Evolutionary conservation across 1,140 invertebrate species (phyloP), one percentile per base, ranked within the genome.

Genomic region (Zaprionus davidi): DNA sequence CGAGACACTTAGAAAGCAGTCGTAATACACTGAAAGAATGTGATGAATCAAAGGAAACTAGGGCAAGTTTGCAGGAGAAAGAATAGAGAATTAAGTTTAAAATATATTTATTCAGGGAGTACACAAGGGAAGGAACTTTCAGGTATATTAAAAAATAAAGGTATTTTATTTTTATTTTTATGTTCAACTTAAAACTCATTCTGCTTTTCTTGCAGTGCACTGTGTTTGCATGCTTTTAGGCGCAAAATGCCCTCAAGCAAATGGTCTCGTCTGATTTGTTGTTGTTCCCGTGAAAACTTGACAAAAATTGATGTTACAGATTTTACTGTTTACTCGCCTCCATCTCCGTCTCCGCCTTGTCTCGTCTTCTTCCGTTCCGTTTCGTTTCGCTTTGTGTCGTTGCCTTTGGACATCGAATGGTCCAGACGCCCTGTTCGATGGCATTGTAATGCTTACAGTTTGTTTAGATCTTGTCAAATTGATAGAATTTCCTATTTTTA

Each of bases 261-360:
- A 76, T 63, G 56, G 34, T 69, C 59, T 73, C 64, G 55, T 62
- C 53, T 63, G 72, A 75, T 75, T 76, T 76, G 62, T 76, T 72
- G 46, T 62, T 73, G 69, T 72, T 13, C 62, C 62, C 69, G 63
- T 58, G 64, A 68, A 68, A 68, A 77, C 64, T 77, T 77, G 75
- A 77, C 75, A 68, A 73, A 73, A 77, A 68, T 73, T 73, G 70
- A 73, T 73, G 75, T 74, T 66, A 67, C 64, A 77, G 75, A 73
- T 73, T 77, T 63, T 77, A 46, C 41, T 46, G 75, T 77, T 77
- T 72, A 62, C 63, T 67, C 73, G 57, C 44, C 63, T 59, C 15
- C 41, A 15, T 56, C 51, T 56, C 20, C 28, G 2, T 53, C 17
- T 9, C 31, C n/a, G n/a, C 13, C 46, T 63, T 57, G n/a, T 53